phyloP scores from a whole-genome alignment of 1,140 invertebrate species.

The Drosophila kikkawai region DNA sequence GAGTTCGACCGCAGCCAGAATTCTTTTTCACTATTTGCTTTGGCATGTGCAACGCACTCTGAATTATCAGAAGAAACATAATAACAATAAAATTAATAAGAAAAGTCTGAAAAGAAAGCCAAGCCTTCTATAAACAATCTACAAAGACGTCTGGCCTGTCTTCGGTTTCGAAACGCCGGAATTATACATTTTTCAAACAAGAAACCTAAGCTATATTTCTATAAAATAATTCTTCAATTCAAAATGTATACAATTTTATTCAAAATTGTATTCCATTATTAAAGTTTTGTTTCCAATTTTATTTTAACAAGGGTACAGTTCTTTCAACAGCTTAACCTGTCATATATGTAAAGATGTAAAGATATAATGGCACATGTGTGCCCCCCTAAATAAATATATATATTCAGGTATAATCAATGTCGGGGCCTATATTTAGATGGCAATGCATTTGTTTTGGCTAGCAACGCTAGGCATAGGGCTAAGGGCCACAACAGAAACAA shows the following conservation, averaged over 20 bases:
- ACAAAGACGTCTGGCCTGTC: background rate
- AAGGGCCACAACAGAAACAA: slow-evolving; percentile 38
- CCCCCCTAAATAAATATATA: background rate
- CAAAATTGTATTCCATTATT: too few relatives aligned
- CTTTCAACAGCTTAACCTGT: slow-evolving; percentile 1
- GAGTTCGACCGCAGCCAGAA: slow-evolving; percentile 18
- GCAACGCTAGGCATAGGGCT: slow-evolving; percentile 35
- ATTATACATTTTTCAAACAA: too few relatives aligned
- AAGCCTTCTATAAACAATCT: slow-evolving; percentile 7
- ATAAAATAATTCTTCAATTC: too few relatives aligned
- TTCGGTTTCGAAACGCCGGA: background rate
- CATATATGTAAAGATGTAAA: background rate
- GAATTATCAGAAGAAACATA: slow-evolving; percentile 8
- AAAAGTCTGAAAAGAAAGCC: background rate
- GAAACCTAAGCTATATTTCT: too few relatives aligned
- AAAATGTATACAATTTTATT: too few relatives aligned
- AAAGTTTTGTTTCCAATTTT: too few relatives aligned
- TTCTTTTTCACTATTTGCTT: slow-evolving; percentile 21
- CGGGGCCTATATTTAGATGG: slow-evolving; percentile 17
- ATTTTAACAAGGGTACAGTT: slow-evolving; percentile 5
- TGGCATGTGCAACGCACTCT: background rate
- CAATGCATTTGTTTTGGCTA: slow-evolving; percentile 70
- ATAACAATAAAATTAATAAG: background rate
- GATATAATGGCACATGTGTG: background rate
- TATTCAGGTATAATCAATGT: slow-evolving; percentile 37